Evolutionary conservation across 2,113 vertebrate genomes (phyloP).

Genomic region (Hippocampus comes): DNA sequence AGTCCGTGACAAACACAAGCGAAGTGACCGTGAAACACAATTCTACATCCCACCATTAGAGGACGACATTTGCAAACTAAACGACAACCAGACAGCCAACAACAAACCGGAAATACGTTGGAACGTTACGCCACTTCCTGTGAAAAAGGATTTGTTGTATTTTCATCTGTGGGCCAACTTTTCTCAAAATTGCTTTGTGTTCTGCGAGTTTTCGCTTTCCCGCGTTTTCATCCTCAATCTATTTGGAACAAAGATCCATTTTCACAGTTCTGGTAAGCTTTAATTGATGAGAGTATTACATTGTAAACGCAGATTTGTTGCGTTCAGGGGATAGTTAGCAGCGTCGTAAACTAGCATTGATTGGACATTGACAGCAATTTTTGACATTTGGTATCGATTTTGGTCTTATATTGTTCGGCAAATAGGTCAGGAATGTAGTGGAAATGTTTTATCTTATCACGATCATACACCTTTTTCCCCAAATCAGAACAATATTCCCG

Average conservation of each 20-base stretch:
- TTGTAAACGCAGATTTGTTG: neutral
- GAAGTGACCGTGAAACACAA: neutral
- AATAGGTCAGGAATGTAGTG: neutral
- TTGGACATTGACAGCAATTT: neutral
- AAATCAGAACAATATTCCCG: neutral
- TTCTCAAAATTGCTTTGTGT: neutral
- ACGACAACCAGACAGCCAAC: neutral
- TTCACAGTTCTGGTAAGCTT: neutral
- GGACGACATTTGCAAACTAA: constrained; percentile 27
- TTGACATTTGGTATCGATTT: neutral
- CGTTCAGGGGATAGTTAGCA: neutral
- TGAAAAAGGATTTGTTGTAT: neutral
- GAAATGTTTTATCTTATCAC: no score
- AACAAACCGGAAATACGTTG: constrained; percentile 1
- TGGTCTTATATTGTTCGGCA: neutral
- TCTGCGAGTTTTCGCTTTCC: neutral
- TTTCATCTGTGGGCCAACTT: neutral
- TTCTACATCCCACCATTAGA: constrained; percentile 15
- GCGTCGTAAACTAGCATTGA: neutral
- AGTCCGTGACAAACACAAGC: no score
- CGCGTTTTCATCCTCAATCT: neutral
- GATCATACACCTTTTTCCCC: no score
- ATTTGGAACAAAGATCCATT: neutral
- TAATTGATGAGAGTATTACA: neutral
- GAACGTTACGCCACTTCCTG: constrained; percentile 29